phyloP scores from a whole-genome alignment of 2,113 vertebrate species.

The Smithornis capensis region DNA sequence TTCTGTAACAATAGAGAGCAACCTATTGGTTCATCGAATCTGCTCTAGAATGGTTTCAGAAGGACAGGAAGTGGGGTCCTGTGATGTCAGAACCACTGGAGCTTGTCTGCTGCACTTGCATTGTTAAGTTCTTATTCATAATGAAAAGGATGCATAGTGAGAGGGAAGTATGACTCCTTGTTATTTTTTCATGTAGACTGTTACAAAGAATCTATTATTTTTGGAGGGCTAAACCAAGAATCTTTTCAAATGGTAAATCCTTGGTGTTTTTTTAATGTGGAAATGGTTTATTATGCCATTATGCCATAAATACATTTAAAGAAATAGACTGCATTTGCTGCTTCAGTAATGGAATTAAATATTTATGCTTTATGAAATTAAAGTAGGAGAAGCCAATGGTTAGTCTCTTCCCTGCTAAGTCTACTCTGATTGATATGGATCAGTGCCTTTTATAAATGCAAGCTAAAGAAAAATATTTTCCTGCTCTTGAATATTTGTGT shows the following conservation, averaged over 20 bases:
- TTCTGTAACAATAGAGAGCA: not conserved
- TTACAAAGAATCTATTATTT: slow-evolving; percentile 43
- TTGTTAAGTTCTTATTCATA: not conserved
- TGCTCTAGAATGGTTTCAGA: not conserved
- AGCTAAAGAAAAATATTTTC: slow-evolving; percentile 31
- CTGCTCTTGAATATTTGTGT: slow-evolving; percentile 13
- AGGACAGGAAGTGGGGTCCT: not conserved
- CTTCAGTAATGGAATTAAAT: not conserved
- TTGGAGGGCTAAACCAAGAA: slow-evolving; percentile 5
- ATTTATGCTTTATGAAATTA: not conserved
- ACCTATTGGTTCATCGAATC: not conserved
- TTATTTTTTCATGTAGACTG: slow-evolving; percentile 44
- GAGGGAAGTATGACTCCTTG: not conserved
- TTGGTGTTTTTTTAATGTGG: not conserved
- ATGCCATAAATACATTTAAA: slow-evolving; percentile 4
- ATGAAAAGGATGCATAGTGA: not conserved
- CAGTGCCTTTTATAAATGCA: slow-evolving; percentile 55
- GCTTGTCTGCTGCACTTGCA: not conserved
- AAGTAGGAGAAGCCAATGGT: not conserved
- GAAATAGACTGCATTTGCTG: not conserved
- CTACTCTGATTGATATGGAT: not conserved
- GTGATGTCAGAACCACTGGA: not conserved
- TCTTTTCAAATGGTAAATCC: not conserved
- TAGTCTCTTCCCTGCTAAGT: not conserved
- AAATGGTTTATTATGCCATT: not conserved